These are phyloP conservation scores for Rutilus rutilus DNA, from an alignment of 2,113 vertebrate genomes.

Conservation along the genomic window DNA sequence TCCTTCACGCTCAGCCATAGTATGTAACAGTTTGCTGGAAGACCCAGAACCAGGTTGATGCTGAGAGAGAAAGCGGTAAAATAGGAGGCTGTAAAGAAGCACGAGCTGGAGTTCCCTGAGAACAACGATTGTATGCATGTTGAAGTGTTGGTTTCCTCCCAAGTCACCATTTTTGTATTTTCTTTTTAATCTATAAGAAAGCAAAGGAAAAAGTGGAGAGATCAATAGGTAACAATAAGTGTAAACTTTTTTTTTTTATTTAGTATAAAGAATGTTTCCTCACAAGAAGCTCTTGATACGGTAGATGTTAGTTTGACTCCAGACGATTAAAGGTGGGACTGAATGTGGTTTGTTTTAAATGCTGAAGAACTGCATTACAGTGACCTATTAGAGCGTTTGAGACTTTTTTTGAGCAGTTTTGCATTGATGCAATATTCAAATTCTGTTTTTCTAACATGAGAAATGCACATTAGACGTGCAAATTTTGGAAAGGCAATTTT, in stretches of 20 bases:
- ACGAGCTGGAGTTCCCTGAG: not conserved
- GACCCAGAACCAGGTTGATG: not conserved
- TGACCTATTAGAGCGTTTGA: not conserved
- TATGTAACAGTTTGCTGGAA: constrained; percentile 30
- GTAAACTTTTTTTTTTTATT: no score
- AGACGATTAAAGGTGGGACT: not conserved
- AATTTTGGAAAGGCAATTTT: not conserved
- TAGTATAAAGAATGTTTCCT: not conserved
- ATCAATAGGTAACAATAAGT: no score
- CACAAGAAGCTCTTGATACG: not conserved
- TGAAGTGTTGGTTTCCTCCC: not conserved
- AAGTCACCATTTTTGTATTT: not conserved
- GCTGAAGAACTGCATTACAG: not conserved
- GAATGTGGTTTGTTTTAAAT: not conserved
- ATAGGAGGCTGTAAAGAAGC: not conserved
- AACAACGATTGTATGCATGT: not conserved
- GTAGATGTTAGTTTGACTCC: not conserved
- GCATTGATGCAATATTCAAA: constrained; percentile 1
- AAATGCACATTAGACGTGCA: not conserved
- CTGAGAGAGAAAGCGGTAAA: not conserved
- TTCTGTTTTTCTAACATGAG: not conserved
- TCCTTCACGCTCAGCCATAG: constrained; percentile 9
- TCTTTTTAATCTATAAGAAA: not conserved
- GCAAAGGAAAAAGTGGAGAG: no score
- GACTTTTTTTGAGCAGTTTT: not conserved